phyloP scores from a whole-genome alignment of 2,797 vertebrate species.

The Carcharodon carcharias region DNA sequence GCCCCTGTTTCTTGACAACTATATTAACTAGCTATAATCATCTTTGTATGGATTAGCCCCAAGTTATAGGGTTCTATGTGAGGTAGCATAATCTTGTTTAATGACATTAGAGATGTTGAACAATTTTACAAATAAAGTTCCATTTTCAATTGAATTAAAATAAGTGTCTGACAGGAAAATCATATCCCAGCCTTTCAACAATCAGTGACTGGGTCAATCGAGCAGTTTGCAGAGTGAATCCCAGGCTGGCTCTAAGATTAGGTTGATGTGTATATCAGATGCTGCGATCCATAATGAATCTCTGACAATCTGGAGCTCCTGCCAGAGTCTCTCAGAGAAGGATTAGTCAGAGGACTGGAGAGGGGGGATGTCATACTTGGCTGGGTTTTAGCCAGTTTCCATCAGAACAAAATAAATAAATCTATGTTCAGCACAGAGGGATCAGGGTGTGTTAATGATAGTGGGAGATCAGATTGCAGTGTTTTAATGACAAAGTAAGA shows the following conservation, averaged over 20 bases:
- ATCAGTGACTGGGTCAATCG: not conserved
- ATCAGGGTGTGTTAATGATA: not conserved
- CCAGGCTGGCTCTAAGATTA: not conserved
- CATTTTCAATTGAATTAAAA: too few relatives aligned
- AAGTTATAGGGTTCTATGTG: not conserved
- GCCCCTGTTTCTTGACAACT: not conserved
- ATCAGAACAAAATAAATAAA: not conserved
- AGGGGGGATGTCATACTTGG: not conserved
- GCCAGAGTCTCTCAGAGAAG: not conserved
- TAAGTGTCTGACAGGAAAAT: not conserved
- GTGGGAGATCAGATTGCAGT: not conserved
- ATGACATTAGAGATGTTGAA: not conserved
- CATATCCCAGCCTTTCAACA: not conserved
- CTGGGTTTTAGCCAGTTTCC: not conserved
- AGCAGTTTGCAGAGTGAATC: not conserved
- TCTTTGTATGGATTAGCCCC: not conserved
- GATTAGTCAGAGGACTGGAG: not conserved
- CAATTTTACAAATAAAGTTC: not conserved
- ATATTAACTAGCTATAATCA: not conserved
- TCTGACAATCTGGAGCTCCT: not conserved
- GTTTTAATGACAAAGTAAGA: not conserved
- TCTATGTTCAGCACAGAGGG: not conserved
- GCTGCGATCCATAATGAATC: not conserved
- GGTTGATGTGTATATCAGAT: not conserved
- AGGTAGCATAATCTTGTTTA: too few relatives aligned